Percentiles rank a stretch among this genome's conserved stretches.
Conservation (phyloP, 2,797 vertebrate genomes). For the Halcyon leucocephala region DNA sequence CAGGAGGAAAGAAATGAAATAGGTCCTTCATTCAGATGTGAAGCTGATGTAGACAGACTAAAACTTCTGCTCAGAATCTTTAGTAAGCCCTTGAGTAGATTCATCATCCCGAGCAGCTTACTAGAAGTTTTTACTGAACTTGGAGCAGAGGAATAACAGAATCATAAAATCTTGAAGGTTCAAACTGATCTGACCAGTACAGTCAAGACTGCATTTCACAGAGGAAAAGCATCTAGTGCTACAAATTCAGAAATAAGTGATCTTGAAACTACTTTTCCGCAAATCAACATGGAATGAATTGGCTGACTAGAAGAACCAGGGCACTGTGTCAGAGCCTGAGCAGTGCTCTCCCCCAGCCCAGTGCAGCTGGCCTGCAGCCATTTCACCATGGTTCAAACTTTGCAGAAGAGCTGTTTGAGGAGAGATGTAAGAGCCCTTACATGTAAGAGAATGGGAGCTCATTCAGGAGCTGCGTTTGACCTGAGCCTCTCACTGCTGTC, state of each 20-base stretch:
- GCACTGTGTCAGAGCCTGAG: background rate
- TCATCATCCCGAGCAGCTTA: background rate
- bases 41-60: background rate
- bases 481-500: background rate
- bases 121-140: background rate
- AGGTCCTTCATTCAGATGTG: background rate
- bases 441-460: background rate
- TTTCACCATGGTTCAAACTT: background rate
- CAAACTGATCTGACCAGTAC: background rate
- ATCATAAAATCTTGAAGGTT: background rate
- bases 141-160: background rate
- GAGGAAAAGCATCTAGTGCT: background rate
- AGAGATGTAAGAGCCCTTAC: rapidly evolving
- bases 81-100: background rate
- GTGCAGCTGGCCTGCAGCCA: background rate
- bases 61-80: background rate
- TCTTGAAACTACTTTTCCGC: background rate
- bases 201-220: background rate
- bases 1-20: background rate
- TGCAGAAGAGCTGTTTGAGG: background rate
- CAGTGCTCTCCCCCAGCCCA: background rate
- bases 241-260: background rate
- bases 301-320: background rate
- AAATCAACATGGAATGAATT: rapidly evolving
- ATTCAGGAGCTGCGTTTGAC: background rate